phyloP scores from a whole-genome alignment of 2,888 invertebrate genomes.

The Rhabditoides inermis region DNA sequence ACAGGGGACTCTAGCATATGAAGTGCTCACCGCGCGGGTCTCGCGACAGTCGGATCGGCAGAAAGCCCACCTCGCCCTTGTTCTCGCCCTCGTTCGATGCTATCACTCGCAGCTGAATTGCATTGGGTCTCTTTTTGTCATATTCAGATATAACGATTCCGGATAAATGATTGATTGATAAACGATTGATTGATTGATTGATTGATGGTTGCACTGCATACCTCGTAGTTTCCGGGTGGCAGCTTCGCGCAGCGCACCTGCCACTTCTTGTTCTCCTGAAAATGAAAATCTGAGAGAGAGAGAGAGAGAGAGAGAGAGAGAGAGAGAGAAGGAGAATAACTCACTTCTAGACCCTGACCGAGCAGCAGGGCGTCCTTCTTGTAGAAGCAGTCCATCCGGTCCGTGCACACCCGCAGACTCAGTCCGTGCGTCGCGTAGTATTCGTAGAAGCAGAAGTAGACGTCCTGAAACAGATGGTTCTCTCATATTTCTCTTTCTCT shows the following conservation, averaged over 20 bases:
- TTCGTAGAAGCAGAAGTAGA: conserved; percentile 42
- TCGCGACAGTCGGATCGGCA: conserved; percentile 31
- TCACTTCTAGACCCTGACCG: conserved; percentile 15
- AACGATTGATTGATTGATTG: too few species aligned
- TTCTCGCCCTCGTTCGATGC: conserved; percentile 36
- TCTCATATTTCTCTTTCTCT: neutral
- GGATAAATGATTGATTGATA: too few species aligned
- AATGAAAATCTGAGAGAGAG: neutral
- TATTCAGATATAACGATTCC: too few species aligned
- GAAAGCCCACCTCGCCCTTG: conserved; percentile 39
- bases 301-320: neutral
- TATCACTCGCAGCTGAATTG: conserved; percentile 35
- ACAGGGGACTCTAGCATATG: conserved; percentile 4
- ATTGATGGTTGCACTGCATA: too few species aligned
- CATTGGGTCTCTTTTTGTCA: too few species aligned
- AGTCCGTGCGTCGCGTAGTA: conserved; percentile 32
- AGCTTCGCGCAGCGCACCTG: conserved; percentile 33
- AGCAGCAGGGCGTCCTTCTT: conserved; percentile 21
- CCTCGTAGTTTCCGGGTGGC: conserved; percentile 34
- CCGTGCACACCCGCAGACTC: conserved; percentile 30
- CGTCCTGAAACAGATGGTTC: conserved; percentile 13
- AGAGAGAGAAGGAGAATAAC: neutral
- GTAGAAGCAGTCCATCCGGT: conserved; percentile 40
- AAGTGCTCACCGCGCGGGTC: conserved; percentile 2
- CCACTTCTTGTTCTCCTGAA: conserved; percentile 34